These are phyloP conservation scores for Esperia sulphurella DNA, from an alignment of 2,888 invertebrate species.

Conservation along the genomic window DNA sequence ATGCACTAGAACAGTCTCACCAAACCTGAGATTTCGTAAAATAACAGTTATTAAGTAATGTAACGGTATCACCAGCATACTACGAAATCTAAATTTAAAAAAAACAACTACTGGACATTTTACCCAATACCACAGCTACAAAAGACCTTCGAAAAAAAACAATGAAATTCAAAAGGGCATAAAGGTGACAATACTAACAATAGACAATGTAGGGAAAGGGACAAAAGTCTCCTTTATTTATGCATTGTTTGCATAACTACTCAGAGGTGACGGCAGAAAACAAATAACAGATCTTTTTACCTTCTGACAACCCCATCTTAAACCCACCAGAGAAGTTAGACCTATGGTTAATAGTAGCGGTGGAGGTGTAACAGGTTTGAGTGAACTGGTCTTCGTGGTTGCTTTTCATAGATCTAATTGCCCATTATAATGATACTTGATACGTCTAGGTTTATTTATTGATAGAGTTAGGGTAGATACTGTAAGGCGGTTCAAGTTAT, in stretches of 20 bases:
- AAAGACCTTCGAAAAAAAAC: conserved; percentile 45
- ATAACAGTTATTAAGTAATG: too few species aligned
- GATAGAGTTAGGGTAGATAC: background rate
- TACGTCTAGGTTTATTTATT: conserved; percentile 25
- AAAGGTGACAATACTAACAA: conserved; percentile 71
- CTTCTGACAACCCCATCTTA: conserved; percentile 52
- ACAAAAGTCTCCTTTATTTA: conserved; percentile 66
- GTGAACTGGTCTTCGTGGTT: conserved; percentile 15
- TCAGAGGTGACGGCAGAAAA: conserved; percentile 70
- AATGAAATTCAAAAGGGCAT: conserved; percentile 44
- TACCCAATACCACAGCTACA: conserved; percentile 37
- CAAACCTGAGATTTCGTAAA: too few species aligned
- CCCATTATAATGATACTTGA: conserved; percentile 75
- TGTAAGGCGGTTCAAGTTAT: too few species aligned
- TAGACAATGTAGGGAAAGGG: conserved; percentile 53
- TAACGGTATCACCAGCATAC: conserved; percentile 7
- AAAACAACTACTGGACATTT: conserved; percentile 45
- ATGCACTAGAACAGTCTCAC: too few species aligned
- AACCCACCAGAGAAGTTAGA: conserved; percentile 29
- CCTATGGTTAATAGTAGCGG: conserved; percentile 10
- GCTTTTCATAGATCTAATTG: conserved; percentile 70
- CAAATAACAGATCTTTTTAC: conserved; percentile 61
- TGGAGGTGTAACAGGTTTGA: conserved; percentile 10
- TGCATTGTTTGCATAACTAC: conserved; percentile 73
- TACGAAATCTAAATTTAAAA: conserved; percentile 18